phyloP scores from a whole-genome alignment of 2,797 vertebrate species.

The Spondyliosoma cantharus region DNA sequence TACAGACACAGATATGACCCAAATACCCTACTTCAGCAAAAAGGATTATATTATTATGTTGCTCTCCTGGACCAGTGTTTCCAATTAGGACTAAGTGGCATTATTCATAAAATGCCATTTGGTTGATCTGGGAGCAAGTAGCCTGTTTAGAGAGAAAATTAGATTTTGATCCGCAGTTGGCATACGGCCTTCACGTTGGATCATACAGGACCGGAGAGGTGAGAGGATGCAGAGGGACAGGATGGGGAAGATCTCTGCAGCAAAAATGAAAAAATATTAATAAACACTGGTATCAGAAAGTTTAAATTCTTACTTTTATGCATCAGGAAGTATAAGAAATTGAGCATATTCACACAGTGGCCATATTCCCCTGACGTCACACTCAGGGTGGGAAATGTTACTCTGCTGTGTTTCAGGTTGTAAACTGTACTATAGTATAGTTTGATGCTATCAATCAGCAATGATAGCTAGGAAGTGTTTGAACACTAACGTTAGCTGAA shows the following conservation, averaged over 20 bases:
- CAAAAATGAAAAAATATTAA: background rate
- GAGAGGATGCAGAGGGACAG: slow-evolving; percentile 17
- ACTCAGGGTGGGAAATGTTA: too few species aligned
- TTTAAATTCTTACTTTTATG: background rate
- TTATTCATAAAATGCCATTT: slow-evolving; percentile 79
- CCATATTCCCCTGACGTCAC: too few species aligned
- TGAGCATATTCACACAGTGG: too few species aligned
- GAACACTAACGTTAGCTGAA: too few species aligned
- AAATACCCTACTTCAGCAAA: slow-evolving; percentile 75
- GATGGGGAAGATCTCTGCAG: background rate
- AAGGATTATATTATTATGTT: slow-evolving; percentile 73
- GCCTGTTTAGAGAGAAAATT: slow-evolving; percentile 72
- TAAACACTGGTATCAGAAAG: too few species aligned
- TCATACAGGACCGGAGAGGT: slow-evolving; percentile 37
- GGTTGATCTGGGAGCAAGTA: slow-evolving; percentile 75
- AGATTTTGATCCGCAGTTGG: slow-evolving; percentile 66
- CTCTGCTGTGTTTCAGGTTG: too few species aligned
- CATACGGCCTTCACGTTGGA: slow-evolving; percentile 40
- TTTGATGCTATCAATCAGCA: too few species aligned
- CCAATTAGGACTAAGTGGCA: slow-evolving; percentile 83
- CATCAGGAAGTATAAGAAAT: too few species aligned
- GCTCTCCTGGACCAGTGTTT: slow-evolving; percentile 68
- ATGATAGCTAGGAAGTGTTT: too few species aligned
- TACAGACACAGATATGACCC: slow-evolving; percentile 81
- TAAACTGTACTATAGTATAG: too few species aligned